These are phyloP conservation scores for Bryconaethiops microstoma DNA, from an alignment of 2,797 vertebrate genomes.

Conservation along the genomic window DNA sequence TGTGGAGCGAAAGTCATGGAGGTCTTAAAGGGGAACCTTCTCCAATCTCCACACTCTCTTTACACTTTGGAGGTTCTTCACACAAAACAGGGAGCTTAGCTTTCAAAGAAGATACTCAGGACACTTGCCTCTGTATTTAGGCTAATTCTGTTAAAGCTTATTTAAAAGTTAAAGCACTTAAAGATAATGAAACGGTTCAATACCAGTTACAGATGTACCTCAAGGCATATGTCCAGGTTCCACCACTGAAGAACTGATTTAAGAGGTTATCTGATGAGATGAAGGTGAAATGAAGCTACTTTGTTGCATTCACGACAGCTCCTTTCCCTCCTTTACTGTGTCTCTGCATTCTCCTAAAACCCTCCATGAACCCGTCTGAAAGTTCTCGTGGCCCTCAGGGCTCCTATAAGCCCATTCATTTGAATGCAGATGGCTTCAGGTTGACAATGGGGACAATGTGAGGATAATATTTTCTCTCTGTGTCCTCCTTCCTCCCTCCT, in stretches of 20 bases:
- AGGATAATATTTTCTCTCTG: slow-evolving; percentile 15
- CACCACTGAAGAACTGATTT: neutral
- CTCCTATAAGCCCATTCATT: neutral
- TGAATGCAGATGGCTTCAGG: neutral
- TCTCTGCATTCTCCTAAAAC: neutral
- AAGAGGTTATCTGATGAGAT: neutral
- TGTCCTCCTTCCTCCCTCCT: neutral
- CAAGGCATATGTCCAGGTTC: too few species aligned
- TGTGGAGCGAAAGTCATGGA: neutral
- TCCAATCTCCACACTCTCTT: neutral
- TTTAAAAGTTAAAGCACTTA: too few species aligned
- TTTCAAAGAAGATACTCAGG: too few species aligned
- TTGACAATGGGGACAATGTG: slow-evolving; percentile 8
- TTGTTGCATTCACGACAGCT: neutral
- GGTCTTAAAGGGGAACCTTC: neutral
- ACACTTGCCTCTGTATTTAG: too few species aligned
- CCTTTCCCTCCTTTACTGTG: neutral
- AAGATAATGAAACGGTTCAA: too few species aligned
- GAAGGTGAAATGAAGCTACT: too few species aligned
- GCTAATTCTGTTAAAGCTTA: too few species aligned
- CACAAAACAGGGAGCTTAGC: too few species aligned
- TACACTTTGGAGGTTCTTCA: too few species aligned
- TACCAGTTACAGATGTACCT: too few species aligned
- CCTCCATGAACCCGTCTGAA: neutral
- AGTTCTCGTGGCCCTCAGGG: neutral